Conservation (phyloP, 2,797 vertebrate genomes). For the Eidolon dupreanum region DNA sequence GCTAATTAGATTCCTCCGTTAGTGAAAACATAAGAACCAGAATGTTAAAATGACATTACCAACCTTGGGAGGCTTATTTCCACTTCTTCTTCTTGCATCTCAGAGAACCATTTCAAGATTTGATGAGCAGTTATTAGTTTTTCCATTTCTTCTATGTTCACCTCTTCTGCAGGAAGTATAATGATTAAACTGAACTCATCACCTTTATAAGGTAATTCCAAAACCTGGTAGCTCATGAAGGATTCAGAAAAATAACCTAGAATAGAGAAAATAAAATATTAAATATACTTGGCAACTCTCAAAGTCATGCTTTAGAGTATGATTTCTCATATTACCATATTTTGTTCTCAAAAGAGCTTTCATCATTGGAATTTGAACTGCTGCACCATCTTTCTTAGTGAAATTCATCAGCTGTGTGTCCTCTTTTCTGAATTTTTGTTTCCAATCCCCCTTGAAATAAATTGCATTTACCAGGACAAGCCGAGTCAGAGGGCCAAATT, state of each 20-base stretch:
- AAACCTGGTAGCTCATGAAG: constrained; percentile 64
- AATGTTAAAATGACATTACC: not conserved
- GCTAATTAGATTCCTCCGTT: not conserved
- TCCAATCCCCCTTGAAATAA: constrained; percentile 82
- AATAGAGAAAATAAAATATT: constrained; percentile 13
- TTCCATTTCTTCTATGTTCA: constrained; percentile 61
- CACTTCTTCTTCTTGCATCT: constrained; percentile 66
- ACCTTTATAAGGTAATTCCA: constrained; percentile 78
- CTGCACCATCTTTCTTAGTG: constrained; percentile 67
- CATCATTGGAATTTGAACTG: constrained; percentile 70
- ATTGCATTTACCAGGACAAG: constrained; percentile 81
- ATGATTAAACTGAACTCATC: constrained; percentile 73
- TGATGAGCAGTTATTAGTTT: constrained; percentile 58
- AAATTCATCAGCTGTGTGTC: constrained; percentile 70
- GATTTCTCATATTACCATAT: constrained; percentile 51
- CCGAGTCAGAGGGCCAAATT: constrained; percentile 79
- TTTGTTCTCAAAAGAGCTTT: constrained; percentile 68
- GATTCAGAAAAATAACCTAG: constrained; percentile 76
- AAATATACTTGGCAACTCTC: not conserved
- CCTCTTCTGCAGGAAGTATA: constrained; percentile 72
- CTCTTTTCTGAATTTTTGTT: constrained; percentile 77
- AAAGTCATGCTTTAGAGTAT: not conserved
- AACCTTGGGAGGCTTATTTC: constrained; percentile 79
- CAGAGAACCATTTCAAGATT: constrained; percentile 63
- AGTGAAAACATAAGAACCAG: not conserved